These are phyloP conservation scores for Philotrypesis tridentata DNA, from an alignment of 1,140 invertebrate species.

Conservation along the genomic window DNA sequence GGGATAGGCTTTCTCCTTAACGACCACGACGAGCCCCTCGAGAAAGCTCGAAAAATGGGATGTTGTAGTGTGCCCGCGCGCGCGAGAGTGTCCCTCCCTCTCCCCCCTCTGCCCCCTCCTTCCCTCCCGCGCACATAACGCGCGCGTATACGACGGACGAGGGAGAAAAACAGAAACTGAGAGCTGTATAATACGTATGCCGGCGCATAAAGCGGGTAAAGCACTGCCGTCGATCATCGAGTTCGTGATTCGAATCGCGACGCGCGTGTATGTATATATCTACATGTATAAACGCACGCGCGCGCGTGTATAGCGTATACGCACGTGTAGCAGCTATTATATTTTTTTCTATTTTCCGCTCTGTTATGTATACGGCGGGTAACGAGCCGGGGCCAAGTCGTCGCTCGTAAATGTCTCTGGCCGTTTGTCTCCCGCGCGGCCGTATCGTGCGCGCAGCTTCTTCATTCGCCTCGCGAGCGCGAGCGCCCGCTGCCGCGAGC, in stretches of 20 bases:
- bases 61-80: neutral
- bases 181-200: no score
- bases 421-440: neutral
- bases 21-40: conserved; percentile 17
- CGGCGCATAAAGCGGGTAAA: neutral
- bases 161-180: conserved; percentile 1
- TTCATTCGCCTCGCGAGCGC: neutral
- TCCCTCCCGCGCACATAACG: no score
- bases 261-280: neutral
- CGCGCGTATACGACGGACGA: no score
- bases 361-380: neutral
- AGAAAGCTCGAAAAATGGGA: neutral
- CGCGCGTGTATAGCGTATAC: neutral
- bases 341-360: neutral
- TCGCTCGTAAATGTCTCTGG: conserved; percentile 10
- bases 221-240: conserved; percentile 15
- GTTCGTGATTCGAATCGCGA: conserved; percentile 13
- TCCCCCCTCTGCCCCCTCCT: no score
- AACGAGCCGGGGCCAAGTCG: neutral
- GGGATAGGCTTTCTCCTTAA: neutral
- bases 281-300: no score
- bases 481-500: neutral
- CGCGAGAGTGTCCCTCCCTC: neutral
- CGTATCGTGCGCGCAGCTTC: neutral
- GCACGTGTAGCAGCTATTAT: no score